Percentiles rank a stretch among this genome's conserved stretches.
Conservation (phyloP, 2,888 invertebrate species). For the Flexamia atlantica region DNA sequence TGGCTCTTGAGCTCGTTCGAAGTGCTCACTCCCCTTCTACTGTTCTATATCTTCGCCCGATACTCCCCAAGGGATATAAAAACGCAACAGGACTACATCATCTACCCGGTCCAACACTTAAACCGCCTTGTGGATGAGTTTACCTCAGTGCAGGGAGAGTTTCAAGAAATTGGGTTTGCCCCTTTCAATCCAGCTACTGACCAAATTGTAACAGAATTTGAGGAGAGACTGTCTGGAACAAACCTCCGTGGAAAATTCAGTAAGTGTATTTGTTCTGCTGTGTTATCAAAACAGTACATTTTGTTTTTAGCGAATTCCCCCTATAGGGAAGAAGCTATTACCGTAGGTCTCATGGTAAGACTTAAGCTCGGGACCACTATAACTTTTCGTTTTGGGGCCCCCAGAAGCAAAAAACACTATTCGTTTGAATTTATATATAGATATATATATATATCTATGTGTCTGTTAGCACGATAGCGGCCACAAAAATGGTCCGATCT, state of each 20-base stretch:
- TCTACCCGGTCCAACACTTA: neutral
- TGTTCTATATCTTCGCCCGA: neutral
- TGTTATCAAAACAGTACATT: too few species aligned
- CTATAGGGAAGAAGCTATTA: too few species aligned
- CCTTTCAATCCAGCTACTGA: slow-evolving; percentile 27
- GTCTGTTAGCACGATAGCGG: too few species aligned
- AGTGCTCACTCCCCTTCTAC: slow-evolving; percentile 5
- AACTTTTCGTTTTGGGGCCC: too few species aligned
- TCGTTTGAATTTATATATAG: too few species aligned
- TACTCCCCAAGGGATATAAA: neutral
- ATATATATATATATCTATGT: too few species aligned
- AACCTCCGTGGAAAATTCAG: slow-evolving; percentile 14
- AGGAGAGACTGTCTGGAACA: slow-evolving; percentile 7
- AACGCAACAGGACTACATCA: neutral
- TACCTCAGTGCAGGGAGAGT: neutral
- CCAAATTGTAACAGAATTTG: neutral
- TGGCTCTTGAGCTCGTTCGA: slow-evolving; percentile 30
- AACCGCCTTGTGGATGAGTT: neutral
- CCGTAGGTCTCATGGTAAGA: too few species aligned
- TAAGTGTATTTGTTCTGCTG: neutral
- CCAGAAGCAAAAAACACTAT: too few species aligned
- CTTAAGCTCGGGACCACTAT: too few species aligned
- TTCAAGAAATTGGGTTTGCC: slow-evolving; percentile 1
- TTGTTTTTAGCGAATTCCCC: too few species aligned
- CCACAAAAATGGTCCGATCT: too few species aligned